These are phyloP conservation scores for Amazona guildingii DNA, from an alignment of 2,113 vertebrate genomes.

Conservation along the genomic window DNA sequence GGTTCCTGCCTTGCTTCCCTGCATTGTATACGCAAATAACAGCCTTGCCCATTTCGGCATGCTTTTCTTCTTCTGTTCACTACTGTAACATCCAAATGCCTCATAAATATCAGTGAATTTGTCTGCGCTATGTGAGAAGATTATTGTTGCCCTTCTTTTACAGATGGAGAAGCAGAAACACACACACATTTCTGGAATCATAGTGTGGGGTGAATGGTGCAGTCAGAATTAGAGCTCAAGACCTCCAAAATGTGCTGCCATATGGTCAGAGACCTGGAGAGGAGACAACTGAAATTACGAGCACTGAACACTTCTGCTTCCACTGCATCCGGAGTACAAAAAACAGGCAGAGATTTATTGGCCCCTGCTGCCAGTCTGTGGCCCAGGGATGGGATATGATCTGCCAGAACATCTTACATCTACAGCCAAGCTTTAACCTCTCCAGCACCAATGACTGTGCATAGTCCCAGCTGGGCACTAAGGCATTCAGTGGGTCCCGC, in stretches of 20 bases:
- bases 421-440: slow-evolving; percentile 5
- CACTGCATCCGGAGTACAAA: not conserved
- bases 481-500: not conserved
- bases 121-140: not conserved
- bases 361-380: not conserved
- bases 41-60: not conserved
- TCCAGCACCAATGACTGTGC: not conserved
- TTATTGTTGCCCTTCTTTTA: not conserved
- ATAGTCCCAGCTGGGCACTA: not conserved
- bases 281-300: not conserved
- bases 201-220: not conserved
- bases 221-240: not conserved
- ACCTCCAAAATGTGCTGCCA: not conserved
- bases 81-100: not conserved
- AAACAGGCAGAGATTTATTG: not conserved
- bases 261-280: not conserved
- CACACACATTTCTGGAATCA: not conserved
- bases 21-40: not conserved
- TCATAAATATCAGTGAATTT: not conserved
- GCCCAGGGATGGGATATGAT: not conserved
- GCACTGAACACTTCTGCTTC: not conserved
- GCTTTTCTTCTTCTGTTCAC: not conserved
- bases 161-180: not conserved
- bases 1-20: not conserved
- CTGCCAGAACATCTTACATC: not conserved